Evolutionary conservation across 2,888 invertebrate genomes (phyloP).

Genomic region (Maniola hyperantus): DNA sequence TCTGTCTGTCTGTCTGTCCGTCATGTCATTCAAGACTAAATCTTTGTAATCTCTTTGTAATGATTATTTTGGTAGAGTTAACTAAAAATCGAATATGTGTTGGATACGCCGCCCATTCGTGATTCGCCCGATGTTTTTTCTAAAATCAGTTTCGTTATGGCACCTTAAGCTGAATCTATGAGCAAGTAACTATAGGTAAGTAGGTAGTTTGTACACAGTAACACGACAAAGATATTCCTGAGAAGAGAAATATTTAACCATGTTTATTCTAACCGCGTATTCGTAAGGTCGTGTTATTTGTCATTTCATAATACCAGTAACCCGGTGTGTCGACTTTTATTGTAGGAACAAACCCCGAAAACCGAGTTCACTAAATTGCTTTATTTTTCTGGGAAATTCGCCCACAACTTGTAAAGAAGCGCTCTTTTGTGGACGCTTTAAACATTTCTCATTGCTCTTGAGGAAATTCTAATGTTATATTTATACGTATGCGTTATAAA

Average conservation of each 20-base stretch:
- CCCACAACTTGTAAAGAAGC: not conserved
- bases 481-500: too few species aligned
- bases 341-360: not conserved
- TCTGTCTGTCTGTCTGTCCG: too few species aligned
- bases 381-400: not conserved
- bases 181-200: not conserved
- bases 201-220: not conserved
- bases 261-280: constrained; percentile 8
- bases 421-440: not conserved
- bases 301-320: constrained; percentile 9
- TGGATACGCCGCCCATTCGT: too few species aligned
- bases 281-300: constrained; percentile 5
- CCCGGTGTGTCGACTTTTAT: constrained; percentile 15
- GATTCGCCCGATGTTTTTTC: too few species aligned
- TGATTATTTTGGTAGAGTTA: too few species aligned
- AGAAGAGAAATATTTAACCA: constrained; percentile 2
- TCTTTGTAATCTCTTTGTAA: too few species aligned
- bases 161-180: not conserved
- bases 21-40: too few species aligned
- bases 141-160: too few species aligned
- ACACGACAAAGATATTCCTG: constrained; percentile 1
- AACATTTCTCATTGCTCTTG: not conserved
- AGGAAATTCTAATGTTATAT: too few species aligned
- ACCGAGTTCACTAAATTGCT: constrained; percentile 3
- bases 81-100: too few species aligned